Evolutionary conservation across 1,140 invertebrate species (phyloP).

Genomic region (Lepidotrigona ventralis): DNA sequence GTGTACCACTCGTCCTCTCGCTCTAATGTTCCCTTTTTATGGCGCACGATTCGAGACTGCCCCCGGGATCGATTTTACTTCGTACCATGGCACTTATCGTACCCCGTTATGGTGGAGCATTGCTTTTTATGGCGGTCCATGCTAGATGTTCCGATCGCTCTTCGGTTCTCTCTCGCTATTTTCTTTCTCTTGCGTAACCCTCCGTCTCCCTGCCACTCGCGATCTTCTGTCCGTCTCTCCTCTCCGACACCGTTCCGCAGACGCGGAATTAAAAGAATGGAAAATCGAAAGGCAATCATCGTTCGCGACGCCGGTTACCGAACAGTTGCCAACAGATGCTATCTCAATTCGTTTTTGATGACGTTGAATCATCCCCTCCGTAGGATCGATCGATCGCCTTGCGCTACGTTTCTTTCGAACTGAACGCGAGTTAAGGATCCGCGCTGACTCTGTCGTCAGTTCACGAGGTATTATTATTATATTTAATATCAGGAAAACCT

Average conservation of each 20-base stretch:
- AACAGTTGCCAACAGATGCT: slow-evolving; percentile 23
- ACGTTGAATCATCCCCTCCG: slow-evolving; percentile 25
- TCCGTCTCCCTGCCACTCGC: neutral
- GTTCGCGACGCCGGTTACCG: slow-evolving; percentile 14
- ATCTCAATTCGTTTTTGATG: slow-evolving; percentile 46
- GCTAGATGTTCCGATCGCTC: slow-evolving; percentile 60
- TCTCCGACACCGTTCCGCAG: neutral
- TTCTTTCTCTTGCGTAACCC: neutral
- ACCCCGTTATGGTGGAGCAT: slow-evolving; percentile 70
- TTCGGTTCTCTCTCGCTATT: slow-evolving; percentile 33
- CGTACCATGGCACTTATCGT: slow-evolving; percentile 71
- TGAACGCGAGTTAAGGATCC: neutral
- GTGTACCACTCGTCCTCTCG: slow-evolving; percentile 9
- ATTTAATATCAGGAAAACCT: neutral
- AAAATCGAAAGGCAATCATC: slow-evolving; percentile 35
- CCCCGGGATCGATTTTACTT: slow-evolving; percentile 76
- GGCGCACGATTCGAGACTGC: slow-evolving; percentile 73
- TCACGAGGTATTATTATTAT: neutral
- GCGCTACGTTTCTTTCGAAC: neutral
- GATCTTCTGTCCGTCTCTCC: neutral
- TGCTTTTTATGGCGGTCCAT: slow-evolving; percentile 70
- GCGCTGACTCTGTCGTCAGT: neutral
- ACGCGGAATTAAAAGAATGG: slow-evolving; percentile 41
- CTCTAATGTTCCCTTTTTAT: slow-evolving; percentile 78
- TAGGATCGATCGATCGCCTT: neutral